These are phyloP conservation scores for Notarius quadriscutis DNA, from an alignment of 2,113 vertebrate genomes.

Conservation along the genomic window DNA sequence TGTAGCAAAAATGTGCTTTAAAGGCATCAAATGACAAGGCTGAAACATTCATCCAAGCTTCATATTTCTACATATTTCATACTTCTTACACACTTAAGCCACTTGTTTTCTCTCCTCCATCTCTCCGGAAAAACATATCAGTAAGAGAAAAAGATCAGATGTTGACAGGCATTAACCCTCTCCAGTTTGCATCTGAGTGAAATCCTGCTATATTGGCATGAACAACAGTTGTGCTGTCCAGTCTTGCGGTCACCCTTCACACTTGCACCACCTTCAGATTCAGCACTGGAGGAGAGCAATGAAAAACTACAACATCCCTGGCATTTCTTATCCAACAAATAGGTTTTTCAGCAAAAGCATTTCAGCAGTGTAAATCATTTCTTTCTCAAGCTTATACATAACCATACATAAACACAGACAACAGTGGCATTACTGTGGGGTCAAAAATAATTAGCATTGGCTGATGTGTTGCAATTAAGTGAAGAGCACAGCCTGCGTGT, in stretches of 20 bases:
- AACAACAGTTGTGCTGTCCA: constrained; percentile 34
- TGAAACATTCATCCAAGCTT: neutral
- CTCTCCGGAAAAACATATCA: neutral
- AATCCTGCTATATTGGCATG: constrained; percentile 2
- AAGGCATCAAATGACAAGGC: neutral
- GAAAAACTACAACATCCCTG: neutral
- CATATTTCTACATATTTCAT: neutral
- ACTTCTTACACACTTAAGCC: neutral
- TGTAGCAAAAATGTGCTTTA: neutral
- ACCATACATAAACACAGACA: neutral
- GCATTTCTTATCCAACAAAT: neutral
- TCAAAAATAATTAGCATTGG: constrained; percentile 57
- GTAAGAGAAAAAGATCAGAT: constrained; percentile 23
- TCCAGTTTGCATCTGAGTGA: constrained; percentile 23
- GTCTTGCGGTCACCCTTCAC: constrained; percentile 6
- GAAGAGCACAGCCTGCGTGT: constrained; percentile 60
- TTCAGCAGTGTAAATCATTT: neutral
- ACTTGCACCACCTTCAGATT: constrained; percentile 2
- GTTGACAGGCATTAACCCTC: constrained; percentile 15
- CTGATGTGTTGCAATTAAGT: constrained; percentile 66
- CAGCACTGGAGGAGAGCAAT: neutral
- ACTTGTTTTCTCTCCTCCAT: neutral
- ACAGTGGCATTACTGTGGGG: constrained; percentile 29
- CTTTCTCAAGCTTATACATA: neutral
- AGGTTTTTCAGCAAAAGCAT: neutral